Evolutionary conservation across 2,113 vertebrate genomes (phyloP), one percentile per base, ranked within the genome.

Genomic region (Falcunculus frontatus): DNA sequence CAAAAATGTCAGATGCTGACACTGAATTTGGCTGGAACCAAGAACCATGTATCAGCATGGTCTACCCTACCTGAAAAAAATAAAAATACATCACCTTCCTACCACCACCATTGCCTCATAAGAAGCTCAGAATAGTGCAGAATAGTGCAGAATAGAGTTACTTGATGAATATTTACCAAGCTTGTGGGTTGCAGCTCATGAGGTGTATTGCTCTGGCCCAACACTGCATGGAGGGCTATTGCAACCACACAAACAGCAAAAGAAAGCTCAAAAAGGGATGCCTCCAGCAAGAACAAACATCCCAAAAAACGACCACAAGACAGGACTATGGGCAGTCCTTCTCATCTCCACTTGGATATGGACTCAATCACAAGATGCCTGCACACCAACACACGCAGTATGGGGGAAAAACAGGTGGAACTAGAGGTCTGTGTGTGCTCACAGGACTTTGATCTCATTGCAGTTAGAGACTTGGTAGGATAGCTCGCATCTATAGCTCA

Each of bases 81-180:
- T 11, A 65, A 52, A 67, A 84, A 70, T 7, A 16, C 8, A 33
- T 30, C 22, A 52, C 11, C 17, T 73, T 53, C 25, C 16, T 55
- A 64, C 29, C 16, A 60, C 27, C 0, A 0, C 26, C 32, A 16
- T 1, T 32, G 25, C 15, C 16, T 67, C 20, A 3, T 33, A 91
- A 68, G 69, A 33, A 65, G 35, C 9, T 87, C 42, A 63, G 15
- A 70, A 81, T 2, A 55, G 11, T 2, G 11, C 9, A 68, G 41
- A 80, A 67, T 3, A 62, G 9, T 2, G 7, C 22, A 78, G 47
- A 63, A 33, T 15, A 55, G 52, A 84, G 8, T 13, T 50, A 47
- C 9, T 70, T 23, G 23, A 37, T 35, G 11, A 50, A 30, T 49
- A 89, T 76, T 80, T 65, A 52, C 11, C 37, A 74, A 23, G 32